Evolutionary conservation across 2,113 vertebrate species (phyloP), one percentile per base, ranked within the genome.

Genomic region (Elaphurus davidianus): DNA sequence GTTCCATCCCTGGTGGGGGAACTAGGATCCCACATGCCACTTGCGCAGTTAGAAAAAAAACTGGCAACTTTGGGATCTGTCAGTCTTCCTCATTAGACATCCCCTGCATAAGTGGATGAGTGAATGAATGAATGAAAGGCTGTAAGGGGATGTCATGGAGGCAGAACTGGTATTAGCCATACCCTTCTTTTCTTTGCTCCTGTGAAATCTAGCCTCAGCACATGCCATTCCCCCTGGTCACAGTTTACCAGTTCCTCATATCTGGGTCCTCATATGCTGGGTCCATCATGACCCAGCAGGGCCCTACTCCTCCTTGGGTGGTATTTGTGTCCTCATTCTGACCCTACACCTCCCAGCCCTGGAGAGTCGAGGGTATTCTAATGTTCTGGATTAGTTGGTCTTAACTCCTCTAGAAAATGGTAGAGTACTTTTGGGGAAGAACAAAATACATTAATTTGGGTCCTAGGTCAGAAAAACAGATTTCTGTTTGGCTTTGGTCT

Each of bases 401-500:
- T 92, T 64, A 92, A 86, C 54, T 87, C 16, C 33, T 76, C 74
- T 94, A 94, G 85, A 93, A 94, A 84, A 84, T 92, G 30, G 27
- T 36, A 67, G 40, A 40, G 9, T 83, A 64, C 45, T 92, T 96
- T 93, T 84, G 87, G 54, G 86, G 47, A 87, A 87, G 90, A 97
- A 83, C 88, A 86, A 95, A 82, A 88, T 59, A 67, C 21, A 67
- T 82, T 91, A 43, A 89, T 95, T 83, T 97, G 84, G 43, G 55
- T 79, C 79, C 28, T 83, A 83, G 55, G 79, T 95, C 93, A 97
- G 93, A 85, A 91, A 96, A 95, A 82, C 87, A 96, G n/a, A 89
- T 92, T 97, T 95, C 54, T 97, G 88, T 95, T 94, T 97, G 91
- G 81, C 88, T 84, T 92, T 90, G 45, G 28, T 97, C 88, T 87